A percentile compares a stretch with the other conserved stretches of the same genome.
phyloP scores from a whole-genome alignment of 2,888 invertebrate genomes.

The Ypsolopha sequella region DNA sequence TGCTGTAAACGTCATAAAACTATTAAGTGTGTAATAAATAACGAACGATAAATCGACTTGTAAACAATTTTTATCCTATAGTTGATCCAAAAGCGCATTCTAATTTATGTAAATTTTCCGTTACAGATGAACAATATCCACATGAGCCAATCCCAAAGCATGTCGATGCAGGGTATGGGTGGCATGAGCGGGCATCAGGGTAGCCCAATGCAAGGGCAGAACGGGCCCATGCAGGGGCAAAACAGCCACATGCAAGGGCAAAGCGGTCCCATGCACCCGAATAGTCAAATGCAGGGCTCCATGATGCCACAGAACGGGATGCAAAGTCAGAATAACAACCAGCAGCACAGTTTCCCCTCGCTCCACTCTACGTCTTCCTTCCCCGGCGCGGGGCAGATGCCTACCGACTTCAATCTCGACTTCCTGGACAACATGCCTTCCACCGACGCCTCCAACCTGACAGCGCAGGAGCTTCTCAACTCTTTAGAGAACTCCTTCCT shows the following conservation, averaged over 20 bases:
- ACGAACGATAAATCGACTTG: too few species aligned
- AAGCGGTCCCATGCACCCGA: slow-evolving; percentile 15
- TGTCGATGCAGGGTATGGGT: slow-evolving; percentile 62
- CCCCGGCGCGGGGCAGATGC: slow-evolving; percentile 36
- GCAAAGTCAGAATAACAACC: slow-evolving; percentile 17
- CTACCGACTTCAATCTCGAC: slow-evolving; percentile 84
- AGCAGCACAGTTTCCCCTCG: slow-evolving; percentile 31
- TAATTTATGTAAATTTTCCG: neutral
- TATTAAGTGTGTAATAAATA: too few species aligned
- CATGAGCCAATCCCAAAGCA: slow-evolving; percentile 77
- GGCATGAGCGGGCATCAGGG: slow-evolving; percentile 34
- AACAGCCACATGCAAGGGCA: slow-evolving; percentile 25
- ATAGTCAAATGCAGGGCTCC: slow-evolving; percentile 4
- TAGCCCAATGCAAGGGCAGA: slow-evolving; percentile 23
- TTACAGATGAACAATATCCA: slow-evolving; percentile 75
- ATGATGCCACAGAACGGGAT: slow-evolving; percentile 14
- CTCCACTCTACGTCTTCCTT: slow-evolving; percentile 54
- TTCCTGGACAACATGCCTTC: slow-evolving; percentile 87
- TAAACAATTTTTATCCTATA: too few species aligned
- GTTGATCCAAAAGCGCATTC: too few species aligned
- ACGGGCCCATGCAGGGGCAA: slow-evolving; percentile 7
- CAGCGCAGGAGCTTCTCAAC: slow-evolving; percentile 86
- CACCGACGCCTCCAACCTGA: slow-evolving; percentile 80
- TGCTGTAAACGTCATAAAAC: too few species aligned
- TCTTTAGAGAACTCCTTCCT: slow-evolving; percentile 85